phyloP scores from a whole-genome alignment of 2,113 vertebrate species.

The Dendrocopos noguchii region DNA sequence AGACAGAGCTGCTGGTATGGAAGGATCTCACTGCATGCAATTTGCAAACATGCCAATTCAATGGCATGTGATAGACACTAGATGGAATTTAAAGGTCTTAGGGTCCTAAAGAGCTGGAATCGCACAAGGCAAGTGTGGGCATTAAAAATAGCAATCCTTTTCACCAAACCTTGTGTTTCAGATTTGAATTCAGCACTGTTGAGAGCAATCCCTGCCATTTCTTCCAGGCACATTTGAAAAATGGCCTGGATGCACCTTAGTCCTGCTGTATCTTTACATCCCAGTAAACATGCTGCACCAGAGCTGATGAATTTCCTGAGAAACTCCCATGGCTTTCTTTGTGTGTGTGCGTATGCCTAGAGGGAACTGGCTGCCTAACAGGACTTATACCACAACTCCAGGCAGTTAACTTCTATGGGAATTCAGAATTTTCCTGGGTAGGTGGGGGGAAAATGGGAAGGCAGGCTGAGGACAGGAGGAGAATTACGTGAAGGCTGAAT shows the following conservation, averaged over 20 bases:
- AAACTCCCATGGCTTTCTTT: slow-evolving; percentile 35
- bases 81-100: slow-evolving; percentile 78
- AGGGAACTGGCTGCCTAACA: background rate
- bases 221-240: background rate
- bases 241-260: slow-evolving; percentile 4
- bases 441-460: background rate
- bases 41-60: slow-evolving; percentile 83
- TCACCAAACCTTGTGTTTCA: slow-evolving; percentile 40
- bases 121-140: slow-evolving; percentile 50
- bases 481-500: background rate
- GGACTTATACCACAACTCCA: background rate
- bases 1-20: slow-evolving; percentile 78
- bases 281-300: background rate
- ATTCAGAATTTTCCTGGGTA: background rate
- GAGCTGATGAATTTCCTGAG: background rate
- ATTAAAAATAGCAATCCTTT: slow-evolving; percentile 55
- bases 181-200: slow-evolving; percentile 10
- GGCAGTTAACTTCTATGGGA: background rate
- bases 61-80: slow-evolving; percentile 77
- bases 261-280: slow-evolving; percentile 6
- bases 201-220: slow-evolving; percentile 29
- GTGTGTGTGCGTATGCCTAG: background rate
- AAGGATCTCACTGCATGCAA: slow-evolving; percentile 77
- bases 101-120: slow-evolving; percentile 69
- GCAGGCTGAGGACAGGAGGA: background rate